Evolutionary conservation across 2,797 vertebrate genomes (phyloP).

Genomic region (Uromys caudimaculatus): DNA sequence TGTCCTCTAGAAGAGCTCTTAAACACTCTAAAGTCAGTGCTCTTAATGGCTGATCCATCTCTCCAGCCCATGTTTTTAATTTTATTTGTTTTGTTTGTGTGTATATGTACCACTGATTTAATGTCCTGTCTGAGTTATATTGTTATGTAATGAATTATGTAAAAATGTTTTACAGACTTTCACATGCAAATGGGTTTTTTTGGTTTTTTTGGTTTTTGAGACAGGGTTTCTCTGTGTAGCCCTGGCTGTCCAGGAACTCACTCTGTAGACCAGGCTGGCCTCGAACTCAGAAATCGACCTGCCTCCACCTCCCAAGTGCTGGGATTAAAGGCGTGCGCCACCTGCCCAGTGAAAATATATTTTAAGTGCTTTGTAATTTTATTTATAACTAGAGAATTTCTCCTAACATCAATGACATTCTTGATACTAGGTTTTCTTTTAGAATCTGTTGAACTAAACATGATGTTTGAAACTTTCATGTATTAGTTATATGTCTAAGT

Average conservation of each 20-base stretch:
- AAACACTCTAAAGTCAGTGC: no score
- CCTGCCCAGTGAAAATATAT: no score
- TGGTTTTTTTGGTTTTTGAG: no score
- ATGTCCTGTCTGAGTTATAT: slow-evolving; percentile 19
- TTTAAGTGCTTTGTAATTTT: slow-evolving; percentile 22
- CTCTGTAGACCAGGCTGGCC: no score
- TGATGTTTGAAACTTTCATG: background rate
- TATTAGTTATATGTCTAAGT: background rate
- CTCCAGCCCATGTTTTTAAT: no score
- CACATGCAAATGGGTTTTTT: background rate
- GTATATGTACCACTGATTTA: background rate
- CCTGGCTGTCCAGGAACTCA: no score
- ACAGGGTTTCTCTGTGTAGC: no score
- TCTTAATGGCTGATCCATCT: no score
- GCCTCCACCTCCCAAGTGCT: no score
- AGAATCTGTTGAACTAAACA: slow-evolving; percentile 32
- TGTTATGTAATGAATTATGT: slow-evolving; percentile 33
- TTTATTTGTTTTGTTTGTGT: background rate
- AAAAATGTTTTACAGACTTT: slow-evolving; percentile 36
- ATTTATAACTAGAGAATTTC: slow-evolving; percentile 39
- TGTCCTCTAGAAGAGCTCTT: background rate
- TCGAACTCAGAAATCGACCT: no score
- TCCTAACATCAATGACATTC: background rate
- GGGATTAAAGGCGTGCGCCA: no score
- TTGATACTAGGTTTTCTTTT: slow-evolving; percentile 21